Percentiles rank a stretch among this genome's conserved stretches.
These are phyloP conservation scores for Pomatostomus ruficeps DNA, from an alignment of 2,113 vertebrate genomes.

Conservation along the genomic window DNA sequence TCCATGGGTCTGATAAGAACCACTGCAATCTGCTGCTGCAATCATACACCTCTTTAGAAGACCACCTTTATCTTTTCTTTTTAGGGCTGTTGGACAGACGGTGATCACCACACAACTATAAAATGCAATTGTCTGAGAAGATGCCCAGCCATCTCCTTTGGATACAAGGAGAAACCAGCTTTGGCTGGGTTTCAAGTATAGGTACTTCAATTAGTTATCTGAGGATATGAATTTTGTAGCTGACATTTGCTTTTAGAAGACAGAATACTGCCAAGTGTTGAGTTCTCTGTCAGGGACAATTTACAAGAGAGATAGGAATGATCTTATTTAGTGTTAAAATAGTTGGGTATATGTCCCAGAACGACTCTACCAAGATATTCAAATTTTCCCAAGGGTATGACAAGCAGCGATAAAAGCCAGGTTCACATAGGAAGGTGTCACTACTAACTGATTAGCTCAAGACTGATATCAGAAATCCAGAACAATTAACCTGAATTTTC, in stretches of 20 bases:
- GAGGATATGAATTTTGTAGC: background rate
- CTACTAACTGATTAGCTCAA: background rate
- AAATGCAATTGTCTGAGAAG: background rate
- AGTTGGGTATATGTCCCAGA: background rate
- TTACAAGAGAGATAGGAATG: background rate
- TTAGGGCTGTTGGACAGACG: background rate
- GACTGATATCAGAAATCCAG: background rate
- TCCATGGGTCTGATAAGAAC: background rate
- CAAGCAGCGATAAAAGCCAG: background rate
- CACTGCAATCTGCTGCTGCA: background rate
- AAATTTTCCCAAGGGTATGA: background rate
- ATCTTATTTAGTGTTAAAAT: background rate
- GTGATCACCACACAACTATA: background rate
- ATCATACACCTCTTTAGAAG: background rate
- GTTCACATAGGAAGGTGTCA: background rate
- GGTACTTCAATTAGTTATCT: background rate
- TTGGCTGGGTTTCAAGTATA: background rate
- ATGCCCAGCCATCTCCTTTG: background rate
- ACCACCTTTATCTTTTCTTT: background rate
- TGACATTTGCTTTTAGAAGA: background rate
- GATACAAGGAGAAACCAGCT: background rate
- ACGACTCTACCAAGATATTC: background rate
- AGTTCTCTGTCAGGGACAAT: background rate
- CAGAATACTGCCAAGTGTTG: background rate
- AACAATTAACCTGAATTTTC: background rate